Conservation (phyloP, 2,113 vertebrate genomes). For the Psophia crepitans region DNA sequence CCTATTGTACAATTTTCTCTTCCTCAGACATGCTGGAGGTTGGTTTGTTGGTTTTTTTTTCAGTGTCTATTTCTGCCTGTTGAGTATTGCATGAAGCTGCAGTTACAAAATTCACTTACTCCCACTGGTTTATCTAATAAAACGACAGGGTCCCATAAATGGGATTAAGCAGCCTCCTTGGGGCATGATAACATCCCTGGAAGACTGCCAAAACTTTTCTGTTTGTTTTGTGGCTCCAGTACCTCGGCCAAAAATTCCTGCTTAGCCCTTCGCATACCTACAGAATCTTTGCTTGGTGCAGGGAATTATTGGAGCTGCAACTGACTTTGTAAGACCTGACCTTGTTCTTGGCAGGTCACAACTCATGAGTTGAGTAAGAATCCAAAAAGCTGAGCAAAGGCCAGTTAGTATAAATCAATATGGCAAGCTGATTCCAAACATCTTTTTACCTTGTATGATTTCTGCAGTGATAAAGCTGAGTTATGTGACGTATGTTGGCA, state of each 20-base stretch:
- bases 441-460: constrained; percentile 5
- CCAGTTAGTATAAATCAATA: constrained; percentile 40
- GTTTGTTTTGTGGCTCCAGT: not conserved
- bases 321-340: not conserved
- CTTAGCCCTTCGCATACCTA: not conserved
- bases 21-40: not conserved
- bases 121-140: not conserved
- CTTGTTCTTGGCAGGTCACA: constrained; percentile 31
- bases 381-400: not conserved
- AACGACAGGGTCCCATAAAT: not conserved
- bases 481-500: not conserved
- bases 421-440: constrained; percentile 32
- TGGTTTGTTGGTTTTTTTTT: not conserved
- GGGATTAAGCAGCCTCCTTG: not conserved
- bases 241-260: not conserved
- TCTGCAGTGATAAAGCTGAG: constrained; percentile 36
- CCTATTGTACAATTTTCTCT: not conserved
- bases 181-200: not conserved
- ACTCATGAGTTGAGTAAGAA: not conserved
- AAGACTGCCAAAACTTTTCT: not conserved
- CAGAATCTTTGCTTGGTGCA: not conserved
- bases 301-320: not conserved
- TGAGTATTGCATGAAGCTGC: not conserved
- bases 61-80: not conserved
- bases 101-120: not conserved